Conservation (phyloP, 2,797 vertebrate genomes). For the Pogonophryne albipinna region DNA sequence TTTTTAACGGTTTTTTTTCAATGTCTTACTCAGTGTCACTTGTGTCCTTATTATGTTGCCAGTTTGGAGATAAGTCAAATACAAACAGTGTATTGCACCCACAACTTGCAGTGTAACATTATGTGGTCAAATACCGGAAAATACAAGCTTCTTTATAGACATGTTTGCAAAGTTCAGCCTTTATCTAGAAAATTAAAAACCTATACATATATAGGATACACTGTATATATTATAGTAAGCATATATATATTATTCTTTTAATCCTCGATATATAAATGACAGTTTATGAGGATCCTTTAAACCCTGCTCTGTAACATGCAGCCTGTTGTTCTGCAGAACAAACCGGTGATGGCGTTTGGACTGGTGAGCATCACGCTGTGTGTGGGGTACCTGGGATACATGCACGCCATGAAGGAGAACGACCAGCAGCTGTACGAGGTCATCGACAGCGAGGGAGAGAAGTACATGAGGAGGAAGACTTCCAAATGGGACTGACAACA, state of each 20-base stretch:
- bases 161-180: not conserved
- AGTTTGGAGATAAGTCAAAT: too few species aligned
- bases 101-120: too few species aligned
- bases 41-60: too few species aligned
- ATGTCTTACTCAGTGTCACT: too few species aligned
- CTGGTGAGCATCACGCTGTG: slow-evolving; percentile 90
- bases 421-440: slow-evolving; percentile 92
- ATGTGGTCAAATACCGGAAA: too few species aligned
- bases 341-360: slow-evolving; percentile 94
- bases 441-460: slow-evolving; percentile 90
- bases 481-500: slow-evolving; percentile 93
- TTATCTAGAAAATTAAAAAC: too few species aligned
- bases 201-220: too few species aligned
- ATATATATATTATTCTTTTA: too few species aligned
- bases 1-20: too few species aligned
- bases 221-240: too few species aligned
- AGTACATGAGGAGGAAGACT: slow-evolving; percentile 88
- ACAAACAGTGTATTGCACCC: too few species aligned
- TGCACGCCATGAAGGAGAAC: slow-evolving; percentile 91
- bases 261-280: too few species aligned
- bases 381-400: slow-evolving; percentile 93
- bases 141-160: not conserved
- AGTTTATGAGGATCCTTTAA: not conserved
- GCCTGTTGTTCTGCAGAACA: slow-evolving; percentile 87
- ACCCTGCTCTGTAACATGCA: not conserved